These are phyloP conservation scores for Lemur catta DNA, from an alignment of 2,797 vertebrate genomes.

Conservation along the genomic window DNA sequence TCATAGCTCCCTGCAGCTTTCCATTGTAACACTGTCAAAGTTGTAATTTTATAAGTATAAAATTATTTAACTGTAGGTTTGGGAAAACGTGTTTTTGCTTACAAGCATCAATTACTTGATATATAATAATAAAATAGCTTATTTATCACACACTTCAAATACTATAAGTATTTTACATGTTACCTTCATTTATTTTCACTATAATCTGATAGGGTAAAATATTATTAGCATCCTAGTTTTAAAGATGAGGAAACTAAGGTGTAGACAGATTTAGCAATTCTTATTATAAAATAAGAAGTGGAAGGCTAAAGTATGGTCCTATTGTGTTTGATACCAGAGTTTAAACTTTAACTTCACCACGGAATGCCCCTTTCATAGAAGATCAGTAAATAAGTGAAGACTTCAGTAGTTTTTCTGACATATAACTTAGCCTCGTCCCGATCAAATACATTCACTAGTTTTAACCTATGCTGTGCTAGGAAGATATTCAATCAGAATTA, in stretches of 20 bases:
- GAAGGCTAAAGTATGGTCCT: background rate
- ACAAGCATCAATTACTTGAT: background rate
- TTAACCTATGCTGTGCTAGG: background rate
- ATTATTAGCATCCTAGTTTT: background rate
- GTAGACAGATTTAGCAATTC: background rate
- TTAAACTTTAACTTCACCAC: background rate
- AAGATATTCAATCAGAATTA: background rate
- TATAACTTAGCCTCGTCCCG: background rate
- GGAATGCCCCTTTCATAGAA: background rate
- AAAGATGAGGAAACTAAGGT: background rate
- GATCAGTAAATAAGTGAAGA: background rate
- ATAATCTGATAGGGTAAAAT: background rate
- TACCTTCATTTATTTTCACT: background rate
- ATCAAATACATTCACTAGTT: background rate
- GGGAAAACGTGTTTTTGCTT: background rate
- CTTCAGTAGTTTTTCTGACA: background rate
- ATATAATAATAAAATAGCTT: background rate
- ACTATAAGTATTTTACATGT: background rate
- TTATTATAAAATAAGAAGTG: background rate
- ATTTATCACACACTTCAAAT: background rate
- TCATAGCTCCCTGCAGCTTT: background rate
- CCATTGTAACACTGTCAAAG: background rate
- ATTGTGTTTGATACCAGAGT: background rate
- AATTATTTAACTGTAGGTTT: background rate
- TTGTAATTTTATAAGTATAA: background rate